Evolutionary conservation across 2,797 vertebrate species (phyloP).

Genomic region (Bradypus variegatus): DNA sequence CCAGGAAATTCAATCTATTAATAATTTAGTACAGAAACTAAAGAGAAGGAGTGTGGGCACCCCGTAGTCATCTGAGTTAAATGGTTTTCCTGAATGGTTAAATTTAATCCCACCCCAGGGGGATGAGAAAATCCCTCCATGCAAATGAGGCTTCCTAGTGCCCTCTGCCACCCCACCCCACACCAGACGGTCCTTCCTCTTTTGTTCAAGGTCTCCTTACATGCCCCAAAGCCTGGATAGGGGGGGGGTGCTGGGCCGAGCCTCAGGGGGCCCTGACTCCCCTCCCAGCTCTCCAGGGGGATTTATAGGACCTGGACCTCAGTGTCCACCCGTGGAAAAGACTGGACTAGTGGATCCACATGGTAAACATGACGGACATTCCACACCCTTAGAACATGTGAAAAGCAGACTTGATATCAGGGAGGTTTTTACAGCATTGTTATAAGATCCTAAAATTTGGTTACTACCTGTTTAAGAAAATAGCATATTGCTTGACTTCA

Average conservation of each 20-base stretch:
- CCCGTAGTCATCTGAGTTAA: neutral
- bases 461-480: neutral
- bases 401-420: neutral
- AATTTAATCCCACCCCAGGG: neutral
- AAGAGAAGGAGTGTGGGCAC: neutral
- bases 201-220: neutral
- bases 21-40: slow-evolving; percentile 10
- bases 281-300: neutral
- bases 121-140: neutral
- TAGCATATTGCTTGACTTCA: neutral
- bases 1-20: slow-evolving; percentile 19
- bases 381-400: neutral
- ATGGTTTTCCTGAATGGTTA: slow-evolving; percentile 13
- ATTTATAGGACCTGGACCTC: neutral
- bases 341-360: neutral
- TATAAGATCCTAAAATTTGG: neutral
- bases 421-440: neutral
- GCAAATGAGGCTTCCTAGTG: neutral
- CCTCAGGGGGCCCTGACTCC: neutral
- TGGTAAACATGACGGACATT: neutral
- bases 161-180: neutral
- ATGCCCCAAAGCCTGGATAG: neutral
- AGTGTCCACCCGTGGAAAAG: neutral
- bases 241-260: neutral
- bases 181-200: neutral